Evolutionary conservation across 2,888 invertebrate genomes (phyloP).

Genomic region (Limnephilus rhombicus): DNA sequence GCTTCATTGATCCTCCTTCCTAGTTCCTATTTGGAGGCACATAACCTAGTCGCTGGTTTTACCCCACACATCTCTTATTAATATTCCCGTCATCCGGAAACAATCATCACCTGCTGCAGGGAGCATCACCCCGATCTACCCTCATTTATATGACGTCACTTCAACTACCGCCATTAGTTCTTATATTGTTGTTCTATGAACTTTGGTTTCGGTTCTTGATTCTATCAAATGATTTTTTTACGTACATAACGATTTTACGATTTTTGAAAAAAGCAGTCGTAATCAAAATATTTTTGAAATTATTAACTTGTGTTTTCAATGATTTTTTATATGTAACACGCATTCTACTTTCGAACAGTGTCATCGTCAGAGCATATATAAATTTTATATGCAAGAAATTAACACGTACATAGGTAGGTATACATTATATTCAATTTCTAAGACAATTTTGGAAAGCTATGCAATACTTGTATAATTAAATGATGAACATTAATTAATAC

Average conservation of each 20-base stretch:
- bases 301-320: too few species aligned
- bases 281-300: too few species aligned
- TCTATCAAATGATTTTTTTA: not conserved
- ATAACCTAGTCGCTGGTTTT: not conserved
- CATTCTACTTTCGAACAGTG: too few species aligned
- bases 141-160: not conserved
- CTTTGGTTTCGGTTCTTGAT: not conserved
- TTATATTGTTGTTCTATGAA: not conserved
- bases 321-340: too few species aligned
- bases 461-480: too few species aligned
- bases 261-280: too few species aligned
- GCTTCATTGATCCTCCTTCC: not conserved
- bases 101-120: slow-evolving; percentile 60
- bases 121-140: not conserved
- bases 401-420: too few species aligned
- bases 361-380: too few species aligned
- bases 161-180: not conserved
- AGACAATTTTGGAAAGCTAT: too few species aligned
- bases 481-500: too few species aligned
- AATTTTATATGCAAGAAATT: too few species aligned
- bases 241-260: not conserved
- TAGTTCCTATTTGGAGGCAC: not conserved
- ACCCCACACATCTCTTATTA: slow-evolving; percentile 49
- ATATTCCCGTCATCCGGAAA: slow-evolving; percentile 63
- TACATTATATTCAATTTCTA: too few species aligned